Percentiles rank a stretch among this genome's conserved stretches.
Conservation (phyloP, 2,888 invertebrate genomes). For the Drosophila melanosoma region DNA sequence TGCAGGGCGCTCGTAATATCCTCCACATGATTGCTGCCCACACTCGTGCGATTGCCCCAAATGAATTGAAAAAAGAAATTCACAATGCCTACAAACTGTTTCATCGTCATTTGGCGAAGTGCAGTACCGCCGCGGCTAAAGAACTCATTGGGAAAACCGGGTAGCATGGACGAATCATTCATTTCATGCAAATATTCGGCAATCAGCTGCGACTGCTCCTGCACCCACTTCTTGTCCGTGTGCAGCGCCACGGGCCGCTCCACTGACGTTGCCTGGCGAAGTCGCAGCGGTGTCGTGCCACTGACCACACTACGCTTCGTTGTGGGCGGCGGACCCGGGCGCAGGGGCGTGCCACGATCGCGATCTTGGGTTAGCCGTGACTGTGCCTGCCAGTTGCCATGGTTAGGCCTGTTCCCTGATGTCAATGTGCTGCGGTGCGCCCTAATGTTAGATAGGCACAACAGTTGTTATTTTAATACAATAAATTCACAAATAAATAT, state of each 20-base stretch:
- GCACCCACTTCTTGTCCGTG: conserved; percentile 83
- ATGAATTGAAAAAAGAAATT: conserved; percentile 80
- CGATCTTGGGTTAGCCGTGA: conserved; percentile 24
- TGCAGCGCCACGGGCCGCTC: conserved; percentile 69
- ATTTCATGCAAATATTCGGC: conserved; percentile 74
- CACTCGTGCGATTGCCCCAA: conserved; percentile 77
- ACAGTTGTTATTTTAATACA: background rate
- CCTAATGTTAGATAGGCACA: conserved; percentile 12
- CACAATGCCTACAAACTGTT: conserved; percentile 82
- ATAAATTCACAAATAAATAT: background rate
- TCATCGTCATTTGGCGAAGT: conserved; percentile 83
- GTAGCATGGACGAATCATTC: conserved; percentile 40
- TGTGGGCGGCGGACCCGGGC: conserved; percentile 8
- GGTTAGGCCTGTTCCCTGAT: conserved; percentile 15
- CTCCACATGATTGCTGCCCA: conserved; percentile 81
- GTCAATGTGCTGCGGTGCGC: conserved; percentile 31
- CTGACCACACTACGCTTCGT: conserved; percentile 21
- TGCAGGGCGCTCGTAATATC: conserved; percentile 79
- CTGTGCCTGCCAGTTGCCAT: conserved; percentile 31
- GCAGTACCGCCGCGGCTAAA: conserved; percentile 63
- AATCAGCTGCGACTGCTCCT: conserved; percentile 74
- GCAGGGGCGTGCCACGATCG: conserved; percentile 33
- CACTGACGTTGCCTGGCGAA: conserved; percentile 57
- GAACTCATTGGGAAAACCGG: conserved; percentile 69
- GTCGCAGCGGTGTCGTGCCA: conserved; percentile 51